A percentile compares a stretch with the other conserved stretches of the same genome.
Conservation (phyloP, 2,113 vertebrate species). For the Hemiscyllium ocellatum region DNA sequence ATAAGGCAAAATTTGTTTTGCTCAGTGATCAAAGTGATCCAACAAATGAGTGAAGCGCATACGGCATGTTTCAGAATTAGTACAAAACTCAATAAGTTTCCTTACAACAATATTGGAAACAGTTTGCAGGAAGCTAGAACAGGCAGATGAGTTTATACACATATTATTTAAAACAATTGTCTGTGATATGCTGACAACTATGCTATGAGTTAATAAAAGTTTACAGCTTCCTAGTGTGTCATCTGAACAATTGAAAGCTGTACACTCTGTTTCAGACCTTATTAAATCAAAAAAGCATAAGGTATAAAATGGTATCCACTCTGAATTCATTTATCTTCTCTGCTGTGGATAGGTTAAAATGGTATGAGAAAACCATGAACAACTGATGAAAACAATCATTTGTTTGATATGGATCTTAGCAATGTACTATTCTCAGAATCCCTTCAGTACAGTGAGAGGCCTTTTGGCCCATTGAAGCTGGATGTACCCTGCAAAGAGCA, state of each 20-base stretch:
- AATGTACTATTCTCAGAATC: background rate
- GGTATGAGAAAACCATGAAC: background rate
- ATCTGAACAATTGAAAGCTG: background rate
- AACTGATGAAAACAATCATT: background rate
- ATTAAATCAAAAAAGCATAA: background rate
- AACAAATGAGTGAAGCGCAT: background rate
- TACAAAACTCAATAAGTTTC: background rate
- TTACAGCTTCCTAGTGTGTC: background rate
- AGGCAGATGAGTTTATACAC: background rate
- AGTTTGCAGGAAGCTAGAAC: background rate
- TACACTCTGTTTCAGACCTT: background rate
- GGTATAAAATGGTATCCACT: no score
- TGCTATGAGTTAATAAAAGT: background rate
- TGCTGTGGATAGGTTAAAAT: background rate
- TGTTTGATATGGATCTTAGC: no score
- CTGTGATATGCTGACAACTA: background rate
- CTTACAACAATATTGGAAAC: background rate
- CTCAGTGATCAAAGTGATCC: background rate
- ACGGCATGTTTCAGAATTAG: background rate
- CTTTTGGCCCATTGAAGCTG: no score
- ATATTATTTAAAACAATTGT: background rate
- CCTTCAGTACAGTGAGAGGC: no score
- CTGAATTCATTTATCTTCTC: background rate
- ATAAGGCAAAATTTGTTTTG: background rate
- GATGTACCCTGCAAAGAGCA: no score